Base-by-base conservation (phyloP, 2,113 vertebrate genomes). In the Chaenocephalus aceratus region DNA sequence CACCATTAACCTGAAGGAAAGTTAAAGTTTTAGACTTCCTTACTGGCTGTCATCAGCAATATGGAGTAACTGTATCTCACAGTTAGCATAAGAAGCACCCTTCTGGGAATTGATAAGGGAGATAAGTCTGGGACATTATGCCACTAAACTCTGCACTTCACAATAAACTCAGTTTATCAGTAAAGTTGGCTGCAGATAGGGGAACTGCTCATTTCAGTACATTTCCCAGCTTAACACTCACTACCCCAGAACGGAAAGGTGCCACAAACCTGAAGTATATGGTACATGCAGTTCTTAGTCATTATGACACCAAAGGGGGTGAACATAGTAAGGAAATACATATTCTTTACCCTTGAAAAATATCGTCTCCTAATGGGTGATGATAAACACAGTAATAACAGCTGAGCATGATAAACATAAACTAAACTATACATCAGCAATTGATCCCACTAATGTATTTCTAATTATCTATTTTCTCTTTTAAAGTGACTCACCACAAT, bases 401-500 rank as follows among this genome's bases (percentile, higher is more conserved):
- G 10, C 69, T 46, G 13, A 53, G 21, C 14, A 16, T 46, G 34
- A 8, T 26, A 18, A 57, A 46, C 18, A 15, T 7, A 44, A 44
- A 11, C 49, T 57, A 36, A 71, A 54, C 11, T 16, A 15, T 52
- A 45, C 68, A 58, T 48, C 26, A 58, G 30, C 21, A 65, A 14
- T 46, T 8, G n/a, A 34, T n/a, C 11, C 11, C 34, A 26, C 26
- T 41, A 0, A 26, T 12, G 21, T 9, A 41, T 56, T 14, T 21
- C 18, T 57, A n/a, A n/a, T 62, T 36, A 30, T 64, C 8, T 30
- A 3, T 67, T 6, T 41, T 15, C 16, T 16, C 30, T 53, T 26
- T 21, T 12, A 54, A 49, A 72, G 12, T 23, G 16, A 69, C 95
- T 91, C 91, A 97, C 96, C 96, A 96, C 95, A 73, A 95, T 94